phyloP scores from a whole-genome alignment of 2,113 vertebrate genomes.

The Pteronura brasiliensis region DNA sequence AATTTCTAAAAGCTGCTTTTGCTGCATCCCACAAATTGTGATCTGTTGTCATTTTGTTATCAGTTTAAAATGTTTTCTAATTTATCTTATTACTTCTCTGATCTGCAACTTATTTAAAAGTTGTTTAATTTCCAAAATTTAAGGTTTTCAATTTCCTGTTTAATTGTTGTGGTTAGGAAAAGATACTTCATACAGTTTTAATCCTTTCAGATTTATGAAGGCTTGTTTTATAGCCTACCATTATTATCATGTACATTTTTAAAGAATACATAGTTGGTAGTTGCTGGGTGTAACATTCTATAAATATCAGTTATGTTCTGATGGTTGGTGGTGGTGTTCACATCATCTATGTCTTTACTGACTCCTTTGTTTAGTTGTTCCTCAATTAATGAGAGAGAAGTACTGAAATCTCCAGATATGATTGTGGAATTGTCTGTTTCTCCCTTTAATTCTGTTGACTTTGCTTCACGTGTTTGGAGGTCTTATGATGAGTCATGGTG shows the following conservation, averaged over 20 bases:
- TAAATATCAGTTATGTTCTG: neutral
- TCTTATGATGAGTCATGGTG: neutral
- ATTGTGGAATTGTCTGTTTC: neutral
- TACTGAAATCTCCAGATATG: neutral
- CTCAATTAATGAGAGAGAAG: neutral
- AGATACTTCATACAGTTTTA: neutral
- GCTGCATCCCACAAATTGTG: neutral
- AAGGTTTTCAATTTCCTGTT: neutral
- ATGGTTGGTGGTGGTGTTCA: neutral
- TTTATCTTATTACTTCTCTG: neutral
- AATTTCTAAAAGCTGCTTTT: neutral
- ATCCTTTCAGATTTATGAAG: neutral
- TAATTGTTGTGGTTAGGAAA: neutral
- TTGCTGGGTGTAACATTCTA: neutral
- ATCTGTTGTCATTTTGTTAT: neutral
- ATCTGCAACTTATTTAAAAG: neutral
- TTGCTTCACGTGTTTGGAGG: neutral
- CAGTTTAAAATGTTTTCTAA: conserved; percentile 5
- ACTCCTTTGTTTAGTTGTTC: neutral
- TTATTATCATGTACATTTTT: neutral
- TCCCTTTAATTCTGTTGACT: neutral
- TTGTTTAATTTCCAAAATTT: neutral
- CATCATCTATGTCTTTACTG: neutral
- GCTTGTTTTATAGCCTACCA: neutral
- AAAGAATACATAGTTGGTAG: neutral